A percentile compares a stretch with the other conserved stretches of the same genome.
These are phyloP conservation scores for Acanthiza pusilla DNA, from an alignment of 2,797 vertebrate genomes.

Conservation along the genomic window DNA sequence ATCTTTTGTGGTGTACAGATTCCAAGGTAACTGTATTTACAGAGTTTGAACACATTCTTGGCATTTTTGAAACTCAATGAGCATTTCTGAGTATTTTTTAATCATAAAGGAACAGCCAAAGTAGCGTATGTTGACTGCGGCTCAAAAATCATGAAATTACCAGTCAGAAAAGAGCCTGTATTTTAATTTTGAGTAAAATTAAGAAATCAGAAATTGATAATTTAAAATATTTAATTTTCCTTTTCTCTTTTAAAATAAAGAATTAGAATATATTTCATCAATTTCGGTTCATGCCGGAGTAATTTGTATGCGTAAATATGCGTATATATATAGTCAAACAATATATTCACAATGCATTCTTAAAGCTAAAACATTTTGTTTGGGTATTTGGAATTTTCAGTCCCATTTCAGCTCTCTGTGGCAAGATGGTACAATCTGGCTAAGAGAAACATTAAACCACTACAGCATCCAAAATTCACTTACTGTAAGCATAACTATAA, in stretches of 20 bases:
- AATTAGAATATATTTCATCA: background rate
- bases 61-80: background rate
- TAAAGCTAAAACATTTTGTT: background rate
- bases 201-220: background rate
- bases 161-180: background rate
- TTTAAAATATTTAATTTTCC: background rate
- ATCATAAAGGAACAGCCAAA: background rate
- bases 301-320: background rate
- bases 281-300: background rate
- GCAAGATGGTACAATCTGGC: background rate
- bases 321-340: background rate
- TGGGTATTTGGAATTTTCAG: background rate
- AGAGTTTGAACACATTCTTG: background rate
- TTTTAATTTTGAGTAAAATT: background rate
- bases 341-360: background rate
- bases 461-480: background rate
- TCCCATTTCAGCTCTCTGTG: background rate
- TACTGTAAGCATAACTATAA: background rate
- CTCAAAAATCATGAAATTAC: background rate
- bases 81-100: background rate
- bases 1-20: background rate
- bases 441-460: background rate
- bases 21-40: background rate
- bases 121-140: background rate
- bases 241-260: background rate